Conservation (phyloP, 2,797 vertebrate species). For the Taeniopygia guttata region DNA sequence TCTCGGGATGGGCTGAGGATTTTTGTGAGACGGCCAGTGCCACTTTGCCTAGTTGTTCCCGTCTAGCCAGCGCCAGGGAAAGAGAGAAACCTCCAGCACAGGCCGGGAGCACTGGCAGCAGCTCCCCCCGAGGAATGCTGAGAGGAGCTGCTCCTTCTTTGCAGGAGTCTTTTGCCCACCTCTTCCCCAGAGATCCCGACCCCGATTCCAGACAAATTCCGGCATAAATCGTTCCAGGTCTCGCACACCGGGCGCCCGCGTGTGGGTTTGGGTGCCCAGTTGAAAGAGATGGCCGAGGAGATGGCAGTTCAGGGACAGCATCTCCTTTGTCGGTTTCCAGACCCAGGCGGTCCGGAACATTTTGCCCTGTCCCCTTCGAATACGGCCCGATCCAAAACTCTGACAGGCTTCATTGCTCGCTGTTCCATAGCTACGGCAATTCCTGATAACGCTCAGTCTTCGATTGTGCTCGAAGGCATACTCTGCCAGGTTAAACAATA, state of each 20-base stretch:
- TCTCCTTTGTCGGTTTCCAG: background rate
- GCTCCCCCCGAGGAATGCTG: background rate
- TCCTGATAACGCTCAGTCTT: background rate
- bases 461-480: background rate
- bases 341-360: background rate
- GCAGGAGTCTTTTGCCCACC: no score
- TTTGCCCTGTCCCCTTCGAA: background rate
- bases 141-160: background rate
- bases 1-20: background rate
- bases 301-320: background rate
- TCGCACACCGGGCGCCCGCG: background rate
- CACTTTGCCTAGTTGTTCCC: background rate
- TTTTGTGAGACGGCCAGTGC: background rate
- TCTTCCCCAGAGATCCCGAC: background rate
- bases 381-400: background rate
- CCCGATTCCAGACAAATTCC: background rate
- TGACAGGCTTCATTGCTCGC: background rate
- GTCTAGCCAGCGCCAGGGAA: background rate
- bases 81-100: background rate
- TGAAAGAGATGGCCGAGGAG: background rate
- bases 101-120: background rate
- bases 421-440: background rate
- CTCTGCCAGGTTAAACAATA: background rate
- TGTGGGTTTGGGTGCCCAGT: background rate
- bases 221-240: background rate